A percentile compares a stretch with the other conserved stretches of the same genome.
Conservation (phyloP, 2,888 invertebrate genomes). For the Synergus laeviventris region DNA sequence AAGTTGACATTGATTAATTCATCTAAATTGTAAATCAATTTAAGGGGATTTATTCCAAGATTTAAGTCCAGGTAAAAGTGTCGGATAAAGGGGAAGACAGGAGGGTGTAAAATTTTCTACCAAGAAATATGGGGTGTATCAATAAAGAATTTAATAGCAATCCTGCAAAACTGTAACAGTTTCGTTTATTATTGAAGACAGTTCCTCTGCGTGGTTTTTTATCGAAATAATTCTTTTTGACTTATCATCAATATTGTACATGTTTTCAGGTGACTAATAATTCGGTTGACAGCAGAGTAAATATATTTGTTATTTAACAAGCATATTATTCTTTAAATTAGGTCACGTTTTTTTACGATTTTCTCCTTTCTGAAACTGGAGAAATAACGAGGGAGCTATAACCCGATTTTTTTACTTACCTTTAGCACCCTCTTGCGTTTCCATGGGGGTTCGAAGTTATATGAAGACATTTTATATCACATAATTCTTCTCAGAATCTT, state of each 20-base stretch:
- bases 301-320: not conserved
- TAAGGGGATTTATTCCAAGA: not conserved
- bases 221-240: too few relatives aligned
- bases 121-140: not conserved
- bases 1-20: not conserved
- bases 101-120: constrained; percentile 2
- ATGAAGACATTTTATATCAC: not conserved
- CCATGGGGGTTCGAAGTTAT: constrained; percentile 18
- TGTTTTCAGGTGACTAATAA: too few relatives aligned
- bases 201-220: too few relatives aligned
- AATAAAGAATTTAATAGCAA: not conserved
- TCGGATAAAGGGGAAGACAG: constrained; percentile 3
- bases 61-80: not conserved
- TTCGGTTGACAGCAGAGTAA: too few relatives aligned
- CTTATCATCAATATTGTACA: too few relatives aligned
- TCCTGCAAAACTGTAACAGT: not conserved
- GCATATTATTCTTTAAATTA: not conserved
- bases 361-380: not conserved
- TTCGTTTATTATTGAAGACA: not conserved
- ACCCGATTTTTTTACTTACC: constrained; percentile 32
- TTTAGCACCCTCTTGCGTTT: not conserved
- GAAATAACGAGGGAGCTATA: not conserved
- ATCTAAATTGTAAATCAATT: not conserved
- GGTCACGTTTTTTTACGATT: constrained; percentile 3
- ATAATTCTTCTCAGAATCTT: not conserved